These are phyloP conservation scores for Macaca fascicularis DNA, from an alignment of 2,113 vertebrate genomes.

Conservation along the genomic window T2T-MFA8v1.1 NC_088393.1:37893501-37894000, in stretches of 20 bases:
- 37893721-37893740: neutral
- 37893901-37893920: neutral
- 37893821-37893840: too few species aligned
- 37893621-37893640: neutral
- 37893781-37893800: too few species aligned
- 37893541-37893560: neutral
- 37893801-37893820: too few species aligned
- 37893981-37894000: neutral
- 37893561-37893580: accelerated
- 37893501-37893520: accelerated
- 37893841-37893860: neutral
- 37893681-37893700: neutral
- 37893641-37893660: neutral
- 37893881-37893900: neutral
- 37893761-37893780: neutral
- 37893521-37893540: neutral
- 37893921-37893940: neutral
- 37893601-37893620: accelerated
- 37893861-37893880: neutral
- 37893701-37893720: neutral
- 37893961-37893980: neutral
- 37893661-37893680: accelerated
- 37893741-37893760: too few species aligned
- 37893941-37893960: neutral
- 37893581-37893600: accelerated